A percentile compares a stretch with the other conserved stretches of the same genome.
Conservation (phyloP, 2,888 invertebrate genomes). For the Hymenopus coronatus region DNA sequence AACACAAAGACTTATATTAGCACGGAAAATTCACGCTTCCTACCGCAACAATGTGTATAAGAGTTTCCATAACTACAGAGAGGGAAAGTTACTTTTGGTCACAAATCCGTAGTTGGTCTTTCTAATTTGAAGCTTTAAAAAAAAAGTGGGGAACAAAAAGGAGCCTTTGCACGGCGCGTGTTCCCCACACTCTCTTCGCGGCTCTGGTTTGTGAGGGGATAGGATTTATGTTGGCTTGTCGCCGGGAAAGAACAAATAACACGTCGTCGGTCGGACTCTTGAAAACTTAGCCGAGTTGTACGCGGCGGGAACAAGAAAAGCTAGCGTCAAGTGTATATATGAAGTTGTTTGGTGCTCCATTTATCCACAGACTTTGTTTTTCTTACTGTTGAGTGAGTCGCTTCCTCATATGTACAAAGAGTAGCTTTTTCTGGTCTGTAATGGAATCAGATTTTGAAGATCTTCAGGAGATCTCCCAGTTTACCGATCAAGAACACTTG, state of each 20-base stretch:
- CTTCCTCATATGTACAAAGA: not conserved
- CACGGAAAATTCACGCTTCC: too few species aligned
- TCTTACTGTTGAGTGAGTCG: not conserved
- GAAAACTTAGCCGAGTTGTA: not conserved
- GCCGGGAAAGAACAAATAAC: not conserved
- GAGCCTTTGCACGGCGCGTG: not conserved
- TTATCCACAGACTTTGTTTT: not conserved
- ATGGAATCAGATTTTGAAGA: too few species aligned
- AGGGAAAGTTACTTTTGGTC: not conserved
- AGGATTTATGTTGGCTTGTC: not conserved
- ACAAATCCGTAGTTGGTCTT: not conserved
- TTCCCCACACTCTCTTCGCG: not conserved
- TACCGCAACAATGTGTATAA: too few species aligned
- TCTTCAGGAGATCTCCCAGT: too few species aligned
- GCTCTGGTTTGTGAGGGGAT: not conserved
- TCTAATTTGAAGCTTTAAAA: not conserved
- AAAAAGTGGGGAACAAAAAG: not conserved
- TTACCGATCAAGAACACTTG: too few species aligned
- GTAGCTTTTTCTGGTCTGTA: too few species aligned
- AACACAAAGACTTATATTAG: too few species aligned
- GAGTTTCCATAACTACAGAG: not conserved
- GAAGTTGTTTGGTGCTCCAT: not conserved
- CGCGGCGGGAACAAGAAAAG: not conserved
- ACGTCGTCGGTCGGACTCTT: not conserved
- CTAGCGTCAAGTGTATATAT: not conserved